Evolutionary conservation across 2,113 vertebrate genomes (phyloP).

Genomic region (Pseudorasbora parva): DNA sequence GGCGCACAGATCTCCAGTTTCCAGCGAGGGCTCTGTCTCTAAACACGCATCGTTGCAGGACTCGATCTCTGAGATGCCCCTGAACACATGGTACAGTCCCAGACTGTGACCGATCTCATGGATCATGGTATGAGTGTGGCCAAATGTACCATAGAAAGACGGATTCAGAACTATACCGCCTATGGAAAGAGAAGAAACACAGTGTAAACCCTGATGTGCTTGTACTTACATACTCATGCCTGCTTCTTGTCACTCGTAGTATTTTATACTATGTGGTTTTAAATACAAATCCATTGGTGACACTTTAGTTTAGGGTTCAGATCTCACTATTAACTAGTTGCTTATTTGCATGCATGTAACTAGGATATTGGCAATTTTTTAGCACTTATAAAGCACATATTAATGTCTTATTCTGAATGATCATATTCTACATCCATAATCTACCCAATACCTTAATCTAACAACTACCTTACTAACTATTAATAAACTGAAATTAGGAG

Average conservation of each 20-base stretch:
- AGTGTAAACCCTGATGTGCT: background rate
- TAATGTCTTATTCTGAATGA: no score
- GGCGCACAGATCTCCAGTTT: conserved; percentile 93
- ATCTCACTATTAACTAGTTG: no score
- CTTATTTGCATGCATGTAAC: no score
- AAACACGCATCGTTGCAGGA: conserved; percentile 95
- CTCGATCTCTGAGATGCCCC: conserved; percentile 95
- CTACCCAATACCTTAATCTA: no score
- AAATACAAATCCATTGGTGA: background rate
- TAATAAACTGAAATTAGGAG: no score
- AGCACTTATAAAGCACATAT: no score
- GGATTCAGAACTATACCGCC: conserved; percentile 97
- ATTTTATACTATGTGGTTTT: background rate
- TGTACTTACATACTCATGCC: background rate
- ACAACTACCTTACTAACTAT: no score
- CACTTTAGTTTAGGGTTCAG: no score
- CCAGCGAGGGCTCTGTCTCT: conserved; percentile 94
- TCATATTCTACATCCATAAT: no score
- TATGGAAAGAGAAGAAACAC: conserved; percentile 55
- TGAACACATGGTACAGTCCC: conserved; percentile 96
- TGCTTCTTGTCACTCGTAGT: background rate
- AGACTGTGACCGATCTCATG: conserved; percentile 97
- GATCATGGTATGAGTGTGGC: conserved; percentile 97
- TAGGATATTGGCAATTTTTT: no score
- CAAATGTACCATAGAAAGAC: conserved; percentile 92